Evolutionary conservation across 2,797 vertebrate species (phyloP), one percentile per base, ranked within the genome.

Genomic region (Bovichtus variegatus): DNA sequence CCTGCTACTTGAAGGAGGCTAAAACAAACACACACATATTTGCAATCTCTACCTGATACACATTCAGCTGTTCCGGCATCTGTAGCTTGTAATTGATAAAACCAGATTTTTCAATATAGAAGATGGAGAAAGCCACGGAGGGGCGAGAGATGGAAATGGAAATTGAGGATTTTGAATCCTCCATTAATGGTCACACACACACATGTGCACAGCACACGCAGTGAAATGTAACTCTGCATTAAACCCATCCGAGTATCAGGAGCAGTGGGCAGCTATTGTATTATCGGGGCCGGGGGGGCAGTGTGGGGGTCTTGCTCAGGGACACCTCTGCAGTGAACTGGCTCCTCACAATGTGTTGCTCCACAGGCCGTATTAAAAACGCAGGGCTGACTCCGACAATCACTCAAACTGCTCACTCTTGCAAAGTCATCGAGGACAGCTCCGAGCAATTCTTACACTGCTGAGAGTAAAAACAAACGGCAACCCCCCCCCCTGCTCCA

Each of bases 361-460:
- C 67, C 78, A 76, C 54, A 6, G 62, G 78, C 74, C 61, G 74
- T 10, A 50, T 78, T 62, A 27, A 13, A 36, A 64, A 63, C 59
- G 67, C 69, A 61, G 65, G 75, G 69, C 73, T 75, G 78, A 89
- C 72, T 77, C 53, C 12, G 2, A 78, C 68, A 47, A 76, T 86
- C 81, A 73, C 29, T 84, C 78, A 82, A 71, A 83, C 34, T 6
- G 69, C 44, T 83, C 78, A 49, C 41, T 62, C 47, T 27, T 6
- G 25, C 62, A 83, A 83, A 84, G 82, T 86, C 84, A 81, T 4
- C 2, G 18, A 81, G 74, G 80, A 79, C 62, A 3, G 54, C 77
- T 81, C 41, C 67, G 3, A 40, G 76, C 79, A 18, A 18, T 63
- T 63, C 55, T 58, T 31, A 15, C 70, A 11, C 31, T 10, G 31